Evolutionary conservation across 2,888 invertebrate species (phyloP), one percentile per base, ranked within the genome.

Genomic region (Lithophane semibrunnea): DNA sequence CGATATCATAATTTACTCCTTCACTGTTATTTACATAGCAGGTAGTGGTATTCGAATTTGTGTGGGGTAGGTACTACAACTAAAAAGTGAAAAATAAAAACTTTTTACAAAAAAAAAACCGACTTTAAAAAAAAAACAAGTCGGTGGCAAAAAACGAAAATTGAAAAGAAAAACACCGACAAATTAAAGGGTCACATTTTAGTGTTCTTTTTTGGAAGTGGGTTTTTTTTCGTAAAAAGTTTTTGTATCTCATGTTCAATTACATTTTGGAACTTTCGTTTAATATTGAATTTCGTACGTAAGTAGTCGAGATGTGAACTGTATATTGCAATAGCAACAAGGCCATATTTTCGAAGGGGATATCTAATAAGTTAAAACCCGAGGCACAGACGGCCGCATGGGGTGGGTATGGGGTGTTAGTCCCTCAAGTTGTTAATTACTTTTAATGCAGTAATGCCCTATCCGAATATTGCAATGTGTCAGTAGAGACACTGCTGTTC

Each of bases 391-490:
- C 65, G n/a, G 16, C 42, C n/a, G 52, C 66, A 47, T 21, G 12
- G 42, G 4, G 42, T 29, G 29, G n/a, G n/a, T 2, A 4, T n/a
- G n/a, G 56, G 73, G 60, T 70, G 75, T 1, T 44, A 10, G 18
- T 56, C 80, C 74, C 58, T 66, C 42, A 18, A 54, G 54, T 64
- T 75, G 60, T 77, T 86, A 79, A 82, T 84, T 72, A 79, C 71
- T 80, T 82, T 42, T 73, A 77, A 58, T 68, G 56, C 73, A 82
- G 72, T 76, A 74, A 70, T 73, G 73, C 58, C 37, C 60, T 42
- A 58, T 67, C 64, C 12, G 42, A 56, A 49, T 42, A 68, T 10
- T 54, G 52, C 74, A 54, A 54, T 42, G 49, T 80, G 67, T 73
- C 74, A 63, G 37, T 64, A 18, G 49, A 24, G 73, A 49, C 60